Conservation (phyloP, 2,888 invertebrate genomes). For the Steinernema carpocapsae region DNA sequence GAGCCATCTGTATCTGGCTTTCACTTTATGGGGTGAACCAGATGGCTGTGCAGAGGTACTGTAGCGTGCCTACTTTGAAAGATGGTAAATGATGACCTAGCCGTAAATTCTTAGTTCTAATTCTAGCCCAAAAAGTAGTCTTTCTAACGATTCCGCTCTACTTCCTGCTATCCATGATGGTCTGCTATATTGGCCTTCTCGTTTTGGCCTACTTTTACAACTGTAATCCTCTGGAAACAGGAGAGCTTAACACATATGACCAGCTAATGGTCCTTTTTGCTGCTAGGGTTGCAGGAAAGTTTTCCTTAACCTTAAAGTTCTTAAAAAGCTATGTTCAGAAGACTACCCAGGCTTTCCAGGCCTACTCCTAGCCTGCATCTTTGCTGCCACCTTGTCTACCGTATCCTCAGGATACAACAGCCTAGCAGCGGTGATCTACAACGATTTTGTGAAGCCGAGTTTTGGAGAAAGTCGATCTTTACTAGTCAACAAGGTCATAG, state of each 20-base stretch:
- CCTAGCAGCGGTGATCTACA: constrained; percentile 36
- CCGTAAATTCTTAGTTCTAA: background rate
- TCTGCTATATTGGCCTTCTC: constrained; percentile 37
- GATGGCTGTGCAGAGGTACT: constrained; percentile 33
- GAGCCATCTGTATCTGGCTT: constrained; percentile 45
- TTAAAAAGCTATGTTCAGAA: background rate
- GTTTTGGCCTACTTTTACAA: constrained; percentile 39
- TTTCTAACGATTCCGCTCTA: constrained; percentile 49
- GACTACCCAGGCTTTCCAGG: constrained; percentile 28
- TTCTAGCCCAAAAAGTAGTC: constrained; percentile 39
- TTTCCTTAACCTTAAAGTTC: too few species aligned
- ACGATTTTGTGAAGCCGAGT: constrained; percentile 18
- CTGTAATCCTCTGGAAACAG: constrained; percentile 33
- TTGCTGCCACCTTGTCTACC: constrained; percentile 36
- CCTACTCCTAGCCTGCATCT: constrained; percentile 36
- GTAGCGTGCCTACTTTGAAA: constrained; percentile 1
- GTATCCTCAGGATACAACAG: constrained; percentile 39
- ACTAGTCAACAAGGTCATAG: background rate
- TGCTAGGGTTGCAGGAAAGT: constrained; percentile 10
- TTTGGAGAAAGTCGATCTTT: background rate
- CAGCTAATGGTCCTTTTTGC: constrained; percentile 39
- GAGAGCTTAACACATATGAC: constrained; percentile 19
- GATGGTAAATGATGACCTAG: background rate
- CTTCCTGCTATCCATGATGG: constrained; percentile 20
- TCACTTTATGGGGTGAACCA: constrained; percentile 43